phyloP scores from a whole-genome alignment of 2,113 vertebrate genomes.

The human (Homo sapiens) region GRCh38 chr6:121854501-121855000 shows the following conservation, averaged over 20 bases:
- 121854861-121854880: not conserved
- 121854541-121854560: not conserved
- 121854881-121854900: not conserved
- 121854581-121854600: not conserved
- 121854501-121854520: not conserved
- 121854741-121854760: not conserved
- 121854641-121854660: not conserved
- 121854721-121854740: not conserved
- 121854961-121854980: not conserved
- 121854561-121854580: not conserved
- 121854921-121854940: not conserved
- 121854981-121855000: not conserved
- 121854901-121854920: not conserved
- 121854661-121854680: not conserved
- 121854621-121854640: not conserved
- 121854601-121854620: not conserved
- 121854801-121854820: not conserved
- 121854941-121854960: not conserved
- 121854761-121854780: conserved; percentile 22
- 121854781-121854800: not conserved
- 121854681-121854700: not conserved
- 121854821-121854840: not conserved
- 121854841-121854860: not conserved
- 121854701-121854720: not conserved
- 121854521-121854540: not conserved